Conservation (phyloP, 2,113 vertebrate genomes). For the Heterochromis multidens region DNA sequence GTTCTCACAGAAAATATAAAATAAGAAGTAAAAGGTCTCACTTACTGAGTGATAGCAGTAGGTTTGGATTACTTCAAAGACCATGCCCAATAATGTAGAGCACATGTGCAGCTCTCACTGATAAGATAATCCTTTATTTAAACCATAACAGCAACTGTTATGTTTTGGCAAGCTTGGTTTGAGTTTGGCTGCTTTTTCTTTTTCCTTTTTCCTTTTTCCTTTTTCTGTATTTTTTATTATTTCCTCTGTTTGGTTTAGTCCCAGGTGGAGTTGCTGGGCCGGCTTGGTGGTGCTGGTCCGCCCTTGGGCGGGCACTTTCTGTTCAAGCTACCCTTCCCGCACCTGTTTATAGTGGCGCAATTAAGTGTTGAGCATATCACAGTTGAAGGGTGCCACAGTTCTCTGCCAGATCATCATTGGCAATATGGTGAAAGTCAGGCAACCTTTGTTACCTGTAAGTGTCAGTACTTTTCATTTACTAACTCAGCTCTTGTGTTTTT, state of each 20-base stretch:
- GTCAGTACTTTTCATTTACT: not conserved
- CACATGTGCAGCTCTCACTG: not conserved
- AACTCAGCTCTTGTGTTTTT: not conserved
- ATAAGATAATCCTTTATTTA: not conserved
- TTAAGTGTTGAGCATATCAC: not conserved
- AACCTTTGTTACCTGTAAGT: not conserved
- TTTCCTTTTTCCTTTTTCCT: not conserved
- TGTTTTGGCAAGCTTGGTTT: not conserved
- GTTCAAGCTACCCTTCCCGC: not conserved
- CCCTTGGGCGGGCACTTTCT: too few relatives aligned
- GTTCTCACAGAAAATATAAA: not conserved
- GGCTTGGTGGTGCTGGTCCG: not conserved
- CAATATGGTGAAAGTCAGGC: not conserved
- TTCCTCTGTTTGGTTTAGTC: not conserved
- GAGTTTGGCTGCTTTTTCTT: not conserved
- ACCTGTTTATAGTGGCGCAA: not conserved
- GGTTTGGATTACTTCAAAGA: not conserved
- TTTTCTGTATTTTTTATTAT: too few relatives aligned
- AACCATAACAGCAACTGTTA: not conserved
- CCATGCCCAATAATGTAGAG: not conserved
- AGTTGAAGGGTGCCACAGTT: not conserved
- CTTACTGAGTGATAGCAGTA: not conserved
- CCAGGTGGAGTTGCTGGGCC: not conserved
- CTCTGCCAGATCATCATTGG: not conserved
- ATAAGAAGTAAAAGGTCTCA: not conserved